Evolutionary conservation across 2,888 invertebrate species (phyloP), one percentile per base, ranked within the genome.

Genomic region (Gandaritis pyraliata): DNA sequence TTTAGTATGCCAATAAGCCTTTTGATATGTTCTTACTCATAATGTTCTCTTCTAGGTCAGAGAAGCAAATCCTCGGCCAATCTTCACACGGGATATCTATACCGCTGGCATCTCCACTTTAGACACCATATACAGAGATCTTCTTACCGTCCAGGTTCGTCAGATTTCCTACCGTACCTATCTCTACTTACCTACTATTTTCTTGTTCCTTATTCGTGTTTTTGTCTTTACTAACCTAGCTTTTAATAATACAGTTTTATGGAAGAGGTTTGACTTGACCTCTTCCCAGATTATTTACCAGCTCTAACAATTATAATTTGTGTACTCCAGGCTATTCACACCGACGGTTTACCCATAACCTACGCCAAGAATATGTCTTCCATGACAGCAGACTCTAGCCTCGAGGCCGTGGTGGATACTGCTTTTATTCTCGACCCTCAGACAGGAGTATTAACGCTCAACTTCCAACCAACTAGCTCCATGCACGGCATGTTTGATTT

Each of bases 401-500:
- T 94, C 30, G 79, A 80, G 7, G 73, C 77, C 0, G 85, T 93
- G 11, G 77, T 74, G 39, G 71, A 83, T 3, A 72, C 76, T 0
- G 89, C 93, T 0, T 93, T 94, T 70, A 41, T 63, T 0, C 70
- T 94, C 23, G 68, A 93, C 72, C 41, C 70, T 0, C 62, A 69
- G 6, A 86, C 86, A 0, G 95, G 94, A 6, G 81, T 86, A 15
- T 76, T 95, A 15, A 78, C 72, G 0, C 82, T 94, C 18, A 90
- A 88, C 71, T 93, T 94, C 53, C 84, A 87, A 66, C 93, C 94
- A 1, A 86, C 89, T 0, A 78, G 82, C 7, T 83, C 86, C 55
- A 94, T 94, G 94, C 87, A 87, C 29, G 95, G 95, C 61, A 94
- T 93, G 86, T 94, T 95, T 73, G 87, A 88, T 69, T 94, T 95